Conservation (phyloP, 2,888 invertebrate genomes). For the Tenthredo scrophulariae region DNA sequence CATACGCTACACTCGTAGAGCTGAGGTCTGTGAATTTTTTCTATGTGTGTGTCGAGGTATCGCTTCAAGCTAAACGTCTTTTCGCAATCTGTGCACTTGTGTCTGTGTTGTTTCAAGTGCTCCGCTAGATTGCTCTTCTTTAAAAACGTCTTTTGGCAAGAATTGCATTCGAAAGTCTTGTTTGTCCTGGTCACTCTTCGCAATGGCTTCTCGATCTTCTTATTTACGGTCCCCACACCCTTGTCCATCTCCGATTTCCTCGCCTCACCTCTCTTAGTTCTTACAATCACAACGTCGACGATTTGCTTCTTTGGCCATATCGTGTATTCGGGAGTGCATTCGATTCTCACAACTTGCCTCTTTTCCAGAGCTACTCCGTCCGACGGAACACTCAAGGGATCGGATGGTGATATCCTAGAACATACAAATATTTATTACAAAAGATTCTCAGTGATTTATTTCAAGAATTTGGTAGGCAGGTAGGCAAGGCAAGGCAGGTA, state of each 20-base stretch:
- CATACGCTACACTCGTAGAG: conserved; percentile 63
- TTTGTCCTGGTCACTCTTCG: conserved; percentile 18
- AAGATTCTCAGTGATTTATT: background rate
- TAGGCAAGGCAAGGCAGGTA: background rate
- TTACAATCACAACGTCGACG: background rate
- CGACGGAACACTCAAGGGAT: conserved; percentile 46
- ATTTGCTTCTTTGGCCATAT: conserved; percentile 50
- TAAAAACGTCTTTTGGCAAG: conserved; percentile 64
- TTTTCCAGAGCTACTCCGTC: background rate
- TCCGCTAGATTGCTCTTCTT: conserved; percentile 60
- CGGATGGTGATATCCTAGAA: conserved; percentile 43
- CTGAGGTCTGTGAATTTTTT: conserved; percentile 55
- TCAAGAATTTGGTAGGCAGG: background rate
- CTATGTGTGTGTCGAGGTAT: conserved; percentile 57
- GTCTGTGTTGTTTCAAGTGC: conserved; percentile 59
- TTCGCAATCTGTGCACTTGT: conserved; percentile 57
- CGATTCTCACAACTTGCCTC: conserved; percentile 36
- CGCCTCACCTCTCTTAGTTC: background rate
- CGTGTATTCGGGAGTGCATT: conserved; percentile 52
- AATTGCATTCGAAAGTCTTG: conserved; percentile 63
- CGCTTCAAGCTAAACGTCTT: conserved; percentile 56
- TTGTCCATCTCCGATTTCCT: background rate
- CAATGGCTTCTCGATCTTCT: background rate
- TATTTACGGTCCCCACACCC: background rate
- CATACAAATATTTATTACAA: conserved; percentile 29